phyloP scores from a whole-genome alignment of 2,113 vertebrate species.

The Microcebus jonahi region DNA sequence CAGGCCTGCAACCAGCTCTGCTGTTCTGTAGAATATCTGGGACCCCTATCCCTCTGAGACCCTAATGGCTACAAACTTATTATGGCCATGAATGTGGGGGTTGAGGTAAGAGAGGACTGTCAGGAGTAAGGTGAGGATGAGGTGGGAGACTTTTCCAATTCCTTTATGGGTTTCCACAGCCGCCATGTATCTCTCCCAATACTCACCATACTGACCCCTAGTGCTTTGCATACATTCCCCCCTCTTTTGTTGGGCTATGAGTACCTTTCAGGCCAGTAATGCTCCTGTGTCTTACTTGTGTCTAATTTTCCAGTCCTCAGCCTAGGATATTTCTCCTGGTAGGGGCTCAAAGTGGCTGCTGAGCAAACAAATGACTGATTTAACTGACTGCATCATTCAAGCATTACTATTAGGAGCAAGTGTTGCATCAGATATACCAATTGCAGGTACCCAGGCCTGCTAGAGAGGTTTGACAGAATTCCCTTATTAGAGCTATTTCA shows the following conservation, averaged over 20 bases:
- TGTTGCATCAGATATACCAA: neutral
- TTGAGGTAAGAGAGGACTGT: neutral
- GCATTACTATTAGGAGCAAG: neutral
- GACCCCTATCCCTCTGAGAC: neutral
- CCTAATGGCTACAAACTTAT: neutral
- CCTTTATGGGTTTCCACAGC: neutral
- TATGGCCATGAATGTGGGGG: neutral
- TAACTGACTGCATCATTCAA: neutral
- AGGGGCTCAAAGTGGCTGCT: neutral
- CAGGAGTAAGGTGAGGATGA: neutral
- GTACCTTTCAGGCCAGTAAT: neutral
- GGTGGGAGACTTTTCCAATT: neutral
- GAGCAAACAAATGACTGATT: neutral
- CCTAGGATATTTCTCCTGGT: too few relatives aligned
- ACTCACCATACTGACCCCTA: neutral
- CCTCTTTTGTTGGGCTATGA: neutral
- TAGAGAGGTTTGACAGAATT: neutral
- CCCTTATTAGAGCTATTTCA: neutral
- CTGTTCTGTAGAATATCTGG: neutral
- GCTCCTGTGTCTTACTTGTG: neutral
- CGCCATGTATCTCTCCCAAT: neutral
- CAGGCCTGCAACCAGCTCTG: neutral
- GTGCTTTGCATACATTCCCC: neutral
- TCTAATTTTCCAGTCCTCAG: neutral
- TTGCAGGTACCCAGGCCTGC: neutral